Percentiles rank a stretch among this genome's conserved stretches.
These are phyloP conservation scores for Sebastes goodei DNA, from an alignment of 2,797 vertebrate species.

Conservation along the genomic window DNA sequence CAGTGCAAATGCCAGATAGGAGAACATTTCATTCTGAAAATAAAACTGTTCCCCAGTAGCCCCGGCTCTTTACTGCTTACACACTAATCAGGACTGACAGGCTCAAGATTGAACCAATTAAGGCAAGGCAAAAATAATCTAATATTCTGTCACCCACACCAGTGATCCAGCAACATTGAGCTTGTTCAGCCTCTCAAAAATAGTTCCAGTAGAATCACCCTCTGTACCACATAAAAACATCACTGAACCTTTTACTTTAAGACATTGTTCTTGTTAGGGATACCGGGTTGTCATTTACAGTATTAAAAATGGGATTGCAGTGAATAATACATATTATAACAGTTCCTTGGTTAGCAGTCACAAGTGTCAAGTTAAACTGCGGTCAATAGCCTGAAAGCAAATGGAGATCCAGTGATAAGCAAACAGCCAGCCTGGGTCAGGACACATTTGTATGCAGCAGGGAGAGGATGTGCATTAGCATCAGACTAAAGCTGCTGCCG, in stretches of 20 bases:
- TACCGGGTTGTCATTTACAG: conserved; percentile 25
- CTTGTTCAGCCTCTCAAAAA: conserved; percentile 64
- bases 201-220: conserved; percentile 40
- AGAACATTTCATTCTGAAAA: conserved; percentile 69
- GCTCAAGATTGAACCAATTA: conserved; percentile 85
- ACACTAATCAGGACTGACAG: conserved; percentile 82
- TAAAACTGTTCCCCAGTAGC: conserved; percentile 59
- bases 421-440: conserved; percentile 74
- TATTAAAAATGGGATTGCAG: conserved; percentile 13
- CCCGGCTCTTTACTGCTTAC: conserved; percentile 60
- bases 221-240: conserved; percentile 29
- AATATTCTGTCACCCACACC: conserved; percentile 80
- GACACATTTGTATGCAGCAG: conserved; percentile 84
- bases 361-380: conserved; percentile 67
- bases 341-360: conserved; percentile 43
- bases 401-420: conserved; percentile 74
- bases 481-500: conserved; percentile 82
- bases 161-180: conserved; percentile 74
- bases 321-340: conserved; percentile 30
- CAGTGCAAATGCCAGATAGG: conserved; percentile 48
- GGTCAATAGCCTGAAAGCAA: conserved; percentile 68
- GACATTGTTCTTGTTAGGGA: conserved; percentile 8
- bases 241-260: conserved; percentile 29
- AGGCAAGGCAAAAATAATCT: conserved; percentile 75
- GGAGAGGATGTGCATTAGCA: conserved; percentile 84